Percentiles rank a stretch among this genome's conserved stretches.
phyloP scores from a whole-genome alignment of 2,888 invertebrate species.

The Alcis repandata region DNA sequence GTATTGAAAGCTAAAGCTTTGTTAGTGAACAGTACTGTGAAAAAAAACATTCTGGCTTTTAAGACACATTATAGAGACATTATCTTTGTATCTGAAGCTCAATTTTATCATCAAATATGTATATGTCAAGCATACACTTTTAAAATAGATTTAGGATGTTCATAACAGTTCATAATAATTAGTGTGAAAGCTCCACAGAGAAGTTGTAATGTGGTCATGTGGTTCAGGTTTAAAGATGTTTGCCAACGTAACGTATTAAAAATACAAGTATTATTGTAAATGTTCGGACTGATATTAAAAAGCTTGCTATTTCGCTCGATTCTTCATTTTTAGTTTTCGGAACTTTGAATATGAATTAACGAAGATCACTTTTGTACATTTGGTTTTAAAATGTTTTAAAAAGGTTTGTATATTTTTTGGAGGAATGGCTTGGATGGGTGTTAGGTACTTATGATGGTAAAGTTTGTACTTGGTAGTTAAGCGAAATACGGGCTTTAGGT shows the following conservation, averaged over 20 bases:
- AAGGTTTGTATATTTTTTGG: no score
- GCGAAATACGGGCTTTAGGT: neutral
- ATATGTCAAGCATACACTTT: constrained; percentile 17
- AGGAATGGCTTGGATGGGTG: no score
- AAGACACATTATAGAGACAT: constrained; percentile 12
- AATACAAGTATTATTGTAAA: constrained; percentile 65
- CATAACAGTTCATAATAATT: neutral
- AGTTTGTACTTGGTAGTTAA: constrained; percentile 10
- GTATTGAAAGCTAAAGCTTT: neutral
- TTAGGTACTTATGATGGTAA: neutral
- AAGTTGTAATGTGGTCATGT: constrained; percentile 9
- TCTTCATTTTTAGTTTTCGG: constrained; percentile 2
- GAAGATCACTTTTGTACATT: no score
- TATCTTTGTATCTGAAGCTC: constrained; percentile 35
- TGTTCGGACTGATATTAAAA: constrained; percentile 61
- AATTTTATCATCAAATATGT: constrained; percentile 27
- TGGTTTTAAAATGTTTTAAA: no score
- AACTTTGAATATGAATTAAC: neutral
- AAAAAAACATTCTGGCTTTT: neutral
- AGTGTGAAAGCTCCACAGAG: neutral
- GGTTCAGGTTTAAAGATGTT: constrained; percentile 30
- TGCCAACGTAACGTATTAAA: constrained; percentile 52
- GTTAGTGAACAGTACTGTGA: neutral
- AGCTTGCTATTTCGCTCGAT: constrained; percentile 22
- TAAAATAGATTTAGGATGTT: constrained; percentile 6